These are phyloP conservation scores for Hemichromis elongatus DNA, from an alignment of 2,113 vertebrate species.

Conservation along the genomic window DNA sequence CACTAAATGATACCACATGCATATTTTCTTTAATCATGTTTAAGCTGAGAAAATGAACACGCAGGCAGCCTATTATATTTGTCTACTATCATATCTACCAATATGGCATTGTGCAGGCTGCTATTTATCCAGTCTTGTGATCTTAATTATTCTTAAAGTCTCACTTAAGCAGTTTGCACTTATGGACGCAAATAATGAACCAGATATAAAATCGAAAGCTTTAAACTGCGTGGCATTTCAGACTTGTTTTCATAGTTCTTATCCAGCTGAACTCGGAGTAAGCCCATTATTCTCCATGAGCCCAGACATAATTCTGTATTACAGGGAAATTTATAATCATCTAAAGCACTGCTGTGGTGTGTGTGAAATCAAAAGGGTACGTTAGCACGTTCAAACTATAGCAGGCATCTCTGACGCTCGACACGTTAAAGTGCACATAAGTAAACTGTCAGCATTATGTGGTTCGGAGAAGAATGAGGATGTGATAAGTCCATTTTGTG, in stretches of 20 bases:
- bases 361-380: conserved; percentile 27
- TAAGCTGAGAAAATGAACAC: neutral
- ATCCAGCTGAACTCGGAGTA: conserved; percentile 34
- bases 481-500: neutral
- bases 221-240: conserved; percentile 31
- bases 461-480: neutral
- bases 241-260: conserved; percentile 40
- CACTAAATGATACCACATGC: neutral
- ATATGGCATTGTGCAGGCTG: neutral
- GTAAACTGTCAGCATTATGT: conserved; percentile 5
- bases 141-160: neutral
- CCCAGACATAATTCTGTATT: conserved; percentile 45
- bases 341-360: conserved; percentile 38
- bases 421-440: neutral
- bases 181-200: neutral
- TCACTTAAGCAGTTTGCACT: neutral
- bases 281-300: conserved; percentile 49
- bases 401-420: conserved; percentile 17
- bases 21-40: neutral
- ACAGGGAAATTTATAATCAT: conserved; percentile 45
- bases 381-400: conserved; percentile 17
- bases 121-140: neutral
- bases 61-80: neutral
- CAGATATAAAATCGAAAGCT: conserved; percentile 24
- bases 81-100: neutral